Conservation (phyloP, 2,888 invertebrate species). For the Dynastes hyllus region DNA sequence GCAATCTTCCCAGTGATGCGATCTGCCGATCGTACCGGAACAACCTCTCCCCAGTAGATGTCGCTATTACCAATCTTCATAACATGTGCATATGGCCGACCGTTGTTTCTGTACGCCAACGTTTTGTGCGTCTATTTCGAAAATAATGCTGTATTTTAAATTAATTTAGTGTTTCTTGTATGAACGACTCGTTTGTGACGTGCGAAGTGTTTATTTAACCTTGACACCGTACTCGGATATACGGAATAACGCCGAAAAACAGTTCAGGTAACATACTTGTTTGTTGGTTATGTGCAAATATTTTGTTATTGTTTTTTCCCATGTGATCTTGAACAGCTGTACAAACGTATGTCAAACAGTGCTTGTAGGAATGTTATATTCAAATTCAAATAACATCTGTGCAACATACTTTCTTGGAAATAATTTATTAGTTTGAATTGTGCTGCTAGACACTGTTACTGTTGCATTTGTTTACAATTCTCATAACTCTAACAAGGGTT, state of each 20-base stretch:
- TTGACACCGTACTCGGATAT: conserved; percentile 27
- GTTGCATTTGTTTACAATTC: conserved; percentile 20
- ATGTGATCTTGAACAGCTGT: conserved; percentile 50
- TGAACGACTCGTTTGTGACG: conserved; percentile 34
- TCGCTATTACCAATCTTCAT: conserved; percentile 20
- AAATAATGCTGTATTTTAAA: conserved; percentile 46
- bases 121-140: conserved; percentile 36
- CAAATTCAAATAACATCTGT: conserved; percentile 8
- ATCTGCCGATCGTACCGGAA: background rate
- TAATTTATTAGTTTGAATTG: conserved; percentile 14
- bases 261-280: conserved; percentile 59
- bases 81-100: conserved; percentile 51
- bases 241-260: conserved; percentile 44
- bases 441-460: background rate
- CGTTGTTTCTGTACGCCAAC: conserved; percentile 5
- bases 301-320: conserved; percentile 59
- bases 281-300: conserved; percentile 58
- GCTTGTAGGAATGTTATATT: background rate
- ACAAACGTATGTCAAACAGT: background rate
- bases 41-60: conserved; percentile 43
- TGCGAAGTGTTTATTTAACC: conserved; percentile 34
- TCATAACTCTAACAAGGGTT: background rate
- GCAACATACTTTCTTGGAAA: conserved; percentile 6
- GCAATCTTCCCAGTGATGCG: conserved; percentile 2
- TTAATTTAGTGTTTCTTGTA: conserved; percentile 37